phyloP scores from a whole-genome alignment of 1,140 invertebrate species.

The Ceratosolen solmsi region DNA sequence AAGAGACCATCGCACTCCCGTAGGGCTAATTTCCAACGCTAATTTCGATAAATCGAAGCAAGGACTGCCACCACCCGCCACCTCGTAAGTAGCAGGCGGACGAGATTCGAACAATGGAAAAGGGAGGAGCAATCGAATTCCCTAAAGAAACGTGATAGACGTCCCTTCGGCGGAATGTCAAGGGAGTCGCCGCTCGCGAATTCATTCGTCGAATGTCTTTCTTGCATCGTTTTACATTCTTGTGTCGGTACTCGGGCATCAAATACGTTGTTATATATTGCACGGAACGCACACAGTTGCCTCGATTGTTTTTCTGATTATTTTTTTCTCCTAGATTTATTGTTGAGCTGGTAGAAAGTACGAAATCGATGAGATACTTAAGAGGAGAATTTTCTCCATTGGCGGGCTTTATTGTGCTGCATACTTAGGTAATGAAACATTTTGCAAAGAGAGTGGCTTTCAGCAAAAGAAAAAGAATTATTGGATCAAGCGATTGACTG shows the following conservation, averaged over 20 bases:
- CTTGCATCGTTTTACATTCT: constrained; percentile 27
- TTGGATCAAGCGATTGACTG: too few species aligned
- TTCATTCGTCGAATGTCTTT: constrained; percentile 7
- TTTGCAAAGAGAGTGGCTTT: background rate
- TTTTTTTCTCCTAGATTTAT: constrained; percentile 9
- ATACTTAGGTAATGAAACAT: constrained; percentile 2
- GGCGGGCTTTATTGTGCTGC: constrained; percentile 16
- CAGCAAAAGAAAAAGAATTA: background rate
- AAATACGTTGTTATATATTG: constrained; percentile 9
- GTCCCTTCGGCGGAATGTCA: constrained; percentile 57
- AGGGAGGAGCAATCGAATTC: constrained; percentile 52
- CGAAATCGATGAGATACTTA: constrained; percentile 37
- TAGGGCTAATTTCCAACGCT: too few species aligned
- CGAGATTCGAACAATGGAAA: constrained; percentile 6
- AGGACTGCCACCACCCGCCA: too few species aligned
- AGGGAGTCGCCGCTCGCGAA: constrained; percentile 51
- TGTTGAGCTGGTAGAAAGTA: constrained; percentile 5
- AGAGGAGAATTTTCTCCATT: constrained; percentile 23
- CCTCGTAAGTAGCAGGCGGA: too few species aligned
- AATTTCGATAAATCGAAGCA: too few species aligned
- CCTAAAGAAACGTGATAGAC: constrained; percentile 59
- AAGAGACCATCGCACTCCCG: too few species aligned
- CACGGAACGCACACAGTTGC: background rate
- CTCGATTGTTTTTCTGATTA: background rate
- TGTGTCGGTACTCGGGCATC: background rate